These are phyloP conservation scores for Agelas oroides DNA, from an alignment of 37 sponge, comb jelly and placozoan species.

Conservation along the genomic window DNA sequence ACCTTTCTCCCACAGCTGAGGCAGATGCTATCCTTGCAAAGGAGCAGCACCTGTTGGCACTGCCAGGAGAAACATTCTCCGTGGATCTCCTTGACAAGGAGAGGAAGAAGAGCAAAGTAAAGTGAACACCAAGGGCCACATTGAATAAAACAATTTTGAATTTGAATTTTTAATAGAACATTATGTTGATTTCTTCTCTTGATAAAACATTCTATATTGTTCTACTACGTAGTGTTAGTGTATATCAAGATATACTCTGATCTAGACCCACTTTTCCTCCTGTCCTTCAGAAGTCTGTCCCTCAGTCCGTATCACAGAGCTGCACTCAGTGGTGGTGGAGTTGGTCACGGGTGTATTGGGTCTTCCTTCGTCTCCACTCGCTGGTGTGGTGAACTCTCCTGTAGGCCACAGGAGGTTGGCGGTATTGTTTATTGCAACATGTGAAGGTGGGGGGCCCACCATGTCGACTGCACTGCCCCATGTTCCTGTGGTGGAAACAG, in stretches of 20 bases:
- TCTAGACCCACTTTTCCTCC: slow-evolving; percentile 20
- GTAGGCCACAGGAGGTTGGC: too few relatives aligned
- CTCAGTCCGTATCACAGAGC: too few relatives aligned
- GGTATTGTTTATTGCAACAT: too few relatives aligned
- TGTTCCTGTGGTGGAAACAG: not conserved
- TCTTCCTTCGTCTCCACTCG: too few relatives aligned
- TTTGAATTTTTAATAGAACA: too few relatives aligned
- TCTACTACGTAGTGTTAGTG: too few relatives aligned
- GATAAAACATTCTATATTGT: too few relatives aligned
- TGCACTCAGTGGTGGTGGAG: not conserved
- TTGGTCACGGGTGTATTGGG: slow-evolving; percentile 10
- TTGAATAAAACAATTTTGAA: not conserved
- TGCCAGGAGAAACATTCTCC: slow-evolving; percentile 70
- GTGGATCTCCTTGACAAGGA: slow-evolving; percentile 40
- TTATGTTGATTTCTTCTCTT: too few relatives aligned
- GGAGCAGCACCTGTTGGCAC: slow-evolving; percentile 35
- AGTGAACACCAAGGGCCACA: too few relatives aligned
- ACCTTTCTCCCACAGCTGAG: slow-evolving; percentile 31
- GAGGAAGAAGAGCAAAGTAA: slow-evolving; percentile 17
- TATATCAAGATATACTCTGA: too few relatives aligned
- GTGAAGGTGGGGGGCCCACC: too few relatives aligned
- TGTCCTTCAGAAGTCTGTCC: slow-evolving; percentile 7
- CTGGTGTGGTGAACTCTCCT: too few relatives aligned
- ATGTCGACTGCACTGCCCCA: not conserved
- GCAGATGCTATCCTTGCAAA: slow-evolving; percentile 70